These are phyloP conservation scores for Gastracanthus pulcherrimus DNA, from an alignment of 2,888 invertebrate species.

Conservation along the genomic window DNA sequence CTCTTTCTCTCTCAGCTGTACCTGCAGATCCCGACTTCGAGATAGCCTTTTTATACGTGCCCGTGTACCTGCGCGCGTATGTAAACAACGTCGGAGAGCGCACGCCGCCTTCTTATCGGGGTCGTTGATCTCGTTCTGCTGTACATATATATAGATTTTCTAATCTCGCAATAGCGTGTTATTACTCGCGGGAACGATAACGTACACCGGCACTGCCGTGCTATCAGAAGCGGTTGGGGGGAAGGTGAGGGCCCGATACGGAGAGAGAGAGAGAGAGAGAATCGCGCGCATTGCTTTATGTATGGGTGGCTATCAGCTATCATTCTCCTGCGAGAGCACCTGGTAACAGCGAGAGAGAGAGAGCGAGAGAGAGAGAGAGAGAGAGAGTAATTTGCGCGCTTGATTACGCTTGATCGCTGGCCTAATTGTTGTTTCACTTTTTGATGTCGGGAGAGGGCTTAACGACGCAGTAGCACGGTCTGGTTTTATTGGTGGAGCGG, in stretches of 20 bases:
- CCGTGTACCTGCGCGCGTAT: not conserved
- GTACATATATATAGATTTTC: not conserved
- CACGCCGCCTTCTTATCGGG: not conserved
- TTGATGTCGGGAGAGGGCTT: too few relatives aligned
- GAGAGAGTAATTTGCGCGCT: not conserved
- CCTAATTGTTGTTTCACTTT: not conserved
- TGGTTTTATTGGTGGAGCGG: too few relatives aligned
- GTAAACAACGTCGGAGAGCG: not conserved
- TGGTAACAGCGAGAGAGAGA: too few relatives aligned
- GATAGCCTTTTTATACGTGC: not conserved
- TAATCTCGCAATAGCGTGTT: conserved; percentile 32
- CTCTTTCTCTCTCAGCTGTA: not conserved
- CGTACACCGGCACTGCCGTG: too few relatives aligned
- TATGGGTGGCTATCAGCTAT: not conserved
- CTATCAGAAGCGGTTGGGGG: too few relatives aligned
- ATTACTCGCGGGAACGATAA: conserved; percentile 33
- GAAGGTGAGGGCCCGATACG: not conserved
- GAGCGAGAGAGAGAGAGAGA: too few relatives aligned
- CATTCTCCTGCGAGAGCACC: not conserved
- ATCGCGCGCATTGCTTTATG: not conserved
- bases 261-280: not conserved
- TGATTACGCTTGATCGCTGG: not conserved
- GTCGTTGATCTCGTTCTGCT: conserved; percentile 6
- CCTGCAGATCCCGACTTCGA: not conserved
- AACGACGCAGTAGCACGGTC: too few relatives aligned